phyloP scores from a whole-genome alignment of 2,113 vertebrate species.

The Brienomyrus longianalis region DNA sequence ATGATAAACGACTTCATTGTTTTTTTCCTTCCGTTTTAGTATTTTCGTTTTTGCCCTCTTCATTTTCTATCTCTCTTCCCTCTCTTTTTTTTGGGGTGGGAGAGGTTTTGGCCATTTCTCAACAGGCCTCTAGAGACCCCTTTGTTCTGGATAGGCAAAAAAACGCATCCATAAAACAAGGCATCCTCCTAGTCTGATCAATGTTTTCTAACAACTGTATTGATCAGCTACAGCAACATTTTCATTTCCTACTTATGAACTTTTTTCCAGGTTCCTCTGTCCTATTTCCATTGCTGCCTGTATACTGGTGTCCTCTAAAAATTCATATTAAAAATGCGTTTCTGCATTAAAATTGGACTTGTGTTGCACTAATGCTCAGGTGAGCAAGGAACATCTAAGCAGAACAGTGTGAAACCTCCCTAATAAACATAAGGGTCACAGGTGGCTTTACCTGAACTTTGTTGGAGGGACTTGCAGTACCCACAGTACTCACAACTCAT shows the following conservation, averaged over 20 bases:
- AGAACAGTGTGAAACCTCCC: neutral
- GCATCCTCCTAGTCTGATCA: neutral
- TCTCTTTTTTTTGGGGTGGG: neutral
- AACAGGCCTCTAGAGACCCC: neutral
- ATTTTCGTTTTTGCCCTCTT: neutral
- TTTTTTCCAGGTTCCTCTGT: neutral
- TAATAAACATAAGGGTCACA: neutral
- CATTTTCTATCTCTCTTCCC: neutral
- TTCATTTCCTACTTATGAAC: slow-evolving; percentile 7
- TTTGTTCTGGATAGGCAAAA: neutral
- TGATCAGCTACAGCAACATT: neutral
- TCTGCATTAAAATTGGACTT: neutral
- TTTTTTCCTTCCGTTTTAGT: neutral
- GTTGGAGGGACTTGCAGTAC: neutral
- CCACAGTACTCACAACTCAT: neutral
- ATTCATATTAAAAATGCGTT: neutral
- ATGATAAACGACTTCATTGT: neutral
- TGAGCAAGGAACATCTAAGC: neutral
- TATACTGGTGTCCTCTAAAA: neutral
- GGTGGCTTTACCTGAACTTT: neutral
- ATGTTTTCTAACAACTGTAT: slow-evolving; percentile 3
- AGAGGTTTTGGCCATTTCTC: neutral
- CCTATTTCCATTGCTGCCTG: neutral
- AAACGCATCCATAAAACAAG: neutral
- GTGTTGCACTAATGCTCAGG: neutral